A percentile compares a stretch with the other conserved stretches of the same genome.
Conservation (phyloP, 2,797 vertebrate species). For the Argya squamiceps region DNA sequence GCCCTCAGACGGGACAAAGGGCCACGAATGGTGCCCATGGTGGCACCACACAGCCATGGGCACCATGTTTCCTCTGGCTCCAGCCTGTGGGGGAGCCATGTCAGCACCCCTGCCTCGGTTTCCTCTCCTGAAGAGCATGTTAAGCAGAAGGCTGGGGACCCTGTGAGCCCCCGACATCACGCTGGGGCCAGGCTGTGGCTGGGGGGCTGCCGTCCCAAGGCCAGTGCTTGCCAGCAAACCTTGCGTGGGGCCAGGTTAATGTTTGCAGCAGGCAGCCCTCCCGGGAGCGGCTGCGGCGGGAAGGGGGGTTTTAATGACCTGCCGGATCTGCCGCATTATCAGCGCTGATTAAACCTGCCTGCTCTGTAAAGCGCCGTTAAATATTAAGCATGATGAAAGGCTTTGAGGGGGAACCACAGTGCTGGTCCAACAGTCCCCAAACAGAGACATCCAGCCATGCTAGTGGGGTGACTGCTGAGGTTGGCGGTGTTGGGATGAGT, state of each 20-base stretch:
- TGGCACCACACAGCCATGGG: not conserved
- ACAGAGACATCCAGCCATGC: rapidly evolving
- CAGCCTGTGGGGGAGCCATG: not conserved
- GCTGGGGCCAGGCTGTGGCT: rapidly evolving
- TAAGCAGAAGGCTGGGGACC: not conserved
- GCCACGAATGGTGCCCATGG: rapidly evolving
- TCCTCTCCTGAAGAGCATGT: not conserved
- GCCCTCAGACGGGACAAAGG: rapidly evolving
- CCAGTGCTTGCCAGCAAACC: not conserved
- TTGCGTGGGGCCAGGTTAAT: constrained; percentile 36
- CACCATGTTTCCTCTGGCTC: not conserved
- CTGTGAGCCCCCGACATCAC: rapidly evolving
- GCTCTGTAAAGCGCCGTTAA: constrained; percentile 66
- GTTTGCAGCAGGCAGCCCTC: constrained; percentile 55
- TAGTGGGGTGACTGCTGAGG: rapidly evolving
- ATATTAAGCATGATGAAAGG: constrained; percentile 64
- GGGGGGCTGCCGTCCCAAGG: not conserved
- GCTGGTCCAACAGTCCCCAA: not conserved
- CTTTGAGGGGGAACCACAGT: not conserved
- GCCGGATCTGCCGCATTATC: constrained; percentile 57
- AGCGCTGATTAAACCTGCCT: constrained; percentile 67
- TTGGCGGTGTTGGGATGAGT: not conserved
- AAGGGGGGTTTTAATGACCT: constrained; percentile 53
- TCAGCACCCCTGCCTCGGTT: not conserved
- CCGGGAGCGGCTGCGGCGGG: not conserved